A percentile compares a stretch with the other conserved stretches of the same genome.
Evolutionary conservation across 2,888 invertebrate species (phyloP).

Genomic region (Eurytoma adleriae): DNA sequence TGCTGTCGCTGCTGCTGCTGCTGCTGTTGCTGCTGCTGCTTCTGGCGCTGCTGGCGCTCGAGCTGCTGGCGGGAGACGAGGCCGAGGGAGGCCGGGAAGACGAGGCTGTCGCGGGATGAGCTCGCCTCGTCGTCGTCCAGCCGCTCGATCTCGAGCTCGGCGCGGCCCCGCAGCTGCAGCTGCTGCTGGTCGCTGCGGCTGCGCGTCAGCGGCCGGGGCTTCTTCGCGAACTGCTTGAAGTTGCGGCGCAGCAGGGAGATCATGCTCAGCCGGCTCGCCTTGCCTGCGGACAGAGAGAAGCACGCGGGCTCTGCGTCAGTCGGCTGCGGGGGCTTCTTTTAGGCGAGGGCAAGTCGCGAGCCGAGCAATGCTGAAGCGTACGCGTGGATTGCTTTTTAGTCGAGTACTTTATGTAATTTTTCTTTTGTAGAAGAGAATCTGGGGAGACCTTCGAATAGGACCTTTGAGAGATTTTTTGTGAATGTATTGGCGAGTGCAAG

Average conservation of each 20-base stretch:
- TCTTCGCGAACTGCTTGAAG: conserved; percentile 56
- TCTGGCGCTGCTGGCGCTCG: conserved; percentile 44
- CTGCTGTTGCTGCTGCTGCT: conserved; percentile 13
- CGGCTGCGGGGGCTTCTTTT: conserved; percentile 1
- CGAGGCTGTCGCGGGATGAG: conserved; percentile 53
- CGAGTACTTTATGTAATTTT: no score
- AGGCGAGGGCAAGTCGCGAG: no score
- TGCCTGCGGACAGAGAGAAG: conserved; percentile 48
- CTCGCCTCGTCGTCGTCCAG: conserved; percentile 52
- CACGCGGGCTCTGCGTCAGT: conserved; percentile 3
- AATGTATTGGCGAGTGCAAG: no score
- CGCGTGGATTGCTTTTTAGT: no score
- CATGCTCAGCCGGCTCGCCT: conserved; percentile 49
- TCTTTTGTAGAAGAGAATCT: no score
- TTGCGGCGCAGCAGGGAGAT: conserved; percentile 54
- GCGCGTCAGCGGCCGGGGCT: conserved; percentile 51
- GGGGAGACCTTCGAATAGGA: no score
- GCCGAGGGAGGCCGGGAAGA: conserved; percentile 54
- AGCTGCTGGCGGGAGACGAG: conserved; percentile 49
- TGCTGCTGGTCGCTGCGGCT: conserved; percentile 53
- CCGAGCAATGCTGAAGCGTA: no score
- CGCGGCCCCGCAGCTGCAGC: conserved; percentile 21
- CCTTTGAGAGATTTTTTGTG: no score
- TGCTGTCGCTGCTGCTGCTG: background rate
- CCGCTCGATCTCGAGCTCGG: conserved; percentile 41